Evolutionary conservation across 2,888 invertebrate species (phyloP), one percentile per base, ranked within the genome.

Genomic region (Ellobium chinense): DNA sequence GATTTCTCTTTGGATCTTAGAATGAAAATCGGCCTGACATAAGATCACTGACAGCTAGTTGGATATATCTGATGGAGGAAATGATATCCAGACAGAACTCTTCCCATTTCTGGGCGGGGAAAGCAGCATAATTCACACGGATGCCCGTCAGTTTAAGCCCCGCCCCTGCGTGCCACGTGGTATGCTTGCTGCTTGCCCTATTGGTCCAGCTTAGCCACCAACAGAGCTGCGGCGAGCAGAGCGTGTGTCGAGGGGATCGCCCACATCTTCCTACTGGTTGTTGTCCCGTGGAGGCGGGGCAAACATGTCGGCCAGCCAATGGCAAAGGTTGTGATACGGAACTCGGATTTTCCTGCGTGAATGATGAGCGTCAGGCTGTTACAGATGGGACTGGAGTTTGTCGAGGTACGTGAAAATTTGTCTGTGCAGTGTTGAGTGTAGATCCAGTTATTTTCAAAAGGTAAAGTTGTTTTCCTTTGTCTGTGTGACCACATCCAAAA

Each of bases 391-490:
- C 9, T 3, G 78, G 78, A 24, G 21, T 39, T 3, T 78, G 78
- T 70, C 27, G 18, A 62, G 78, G 78, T 78, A 70, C 62, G 78
- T n/a, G n/a, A n/a, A n/a, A n/a, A n/a, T n/a, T n/a, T n/a, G n/a
- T n/a, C n/a, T n/a, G n/a, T n/a, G n/a, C n/a, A n/a, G n/a, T n/a
- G n/a, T n/a, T n/a, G n/a, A n/a, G n/a, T n/a, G n/a, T n/a, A n/a
- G n/a, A n/a, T n/a, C n/a, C n/a, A n/a, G n/a, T n/a, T n/a, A n/a
- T n/a, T n/a, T n/a, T n/a, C n/a, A n/a, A n/a, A n/a, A n/a, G n/a
- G n/a, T n/a, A n/a, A n/a, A n/a, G n/a, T n/a, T n/a, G n/a, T n/a
- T n/a, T n/a, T n/a, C n/a, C n/a, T n/a, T n/a, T n/a, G n/a, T n/a
- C n/a, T n/a, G n/a, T n/a, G n/a, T n/a, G n/a, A n/a, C n/a, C n/a